phyloP scores from a whole-genome alignment of 2,113 vertebrate genomes.

The Geococcyx californianus region DNA sequence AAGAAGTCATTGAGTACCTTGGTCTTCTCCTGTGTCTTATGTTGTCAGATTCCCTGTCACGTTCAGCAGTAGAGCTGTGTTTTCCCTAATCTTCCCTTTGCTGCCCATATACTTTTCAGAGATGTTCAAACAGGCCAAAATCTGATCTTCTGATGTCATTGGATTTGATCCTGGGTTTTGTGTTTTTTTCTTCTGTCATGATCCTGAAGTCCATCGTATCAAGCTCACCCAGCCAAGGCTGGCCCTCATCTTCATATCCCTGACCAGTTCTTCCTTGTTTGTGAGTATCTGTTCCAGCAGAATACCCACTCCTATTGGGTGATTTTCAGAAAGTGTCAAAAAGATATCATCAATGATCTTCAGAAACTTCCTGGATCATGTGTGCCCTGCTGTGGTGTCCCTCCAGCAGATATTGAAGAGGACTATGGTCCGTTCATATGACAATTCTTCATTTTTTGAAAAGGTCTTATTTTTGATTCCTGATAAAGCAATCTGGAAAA shows the following conservation, averaged over 20 bases:
- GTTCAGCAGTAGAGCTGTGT: background rate
- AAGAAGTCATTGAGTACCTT: background rate
- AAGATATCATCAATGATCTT: background rate
- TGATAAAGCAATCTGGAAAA: background rate
- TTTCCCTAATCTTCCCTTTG: background rate
- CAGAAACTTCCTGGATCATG: background rate
- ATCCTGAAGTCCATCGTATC: background rate
- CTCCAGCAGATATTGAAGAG: background rate
- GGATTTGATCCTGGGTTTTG: background rate
- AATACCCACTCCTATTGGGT: background rate
- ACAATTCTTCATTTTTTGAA: background rate
- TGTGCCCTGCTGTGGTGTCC: background rate
- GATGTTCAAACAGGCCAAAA: background rate
- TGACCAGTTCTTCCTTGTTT: background rate
- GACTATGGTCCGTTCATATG: rapidly evolving
- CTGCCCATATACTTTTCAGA: background rate
- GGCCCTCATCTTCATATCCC: background rate
- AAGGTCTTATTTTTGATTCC: background rate
- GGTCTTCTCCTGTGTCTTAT: background rate
- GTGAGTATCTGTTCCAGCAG: background rate
- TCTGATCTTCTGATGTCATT: background rate
- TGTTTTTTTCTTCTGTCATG: background rate
- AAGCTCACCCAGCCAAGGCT: background rate
- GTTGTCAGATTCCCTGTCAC: background rate
- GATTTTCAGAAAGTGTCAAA: background rate